Conservation (phyloP, 2,797 vertebrate genomes). For the Alosa sapidissima region DNA sequence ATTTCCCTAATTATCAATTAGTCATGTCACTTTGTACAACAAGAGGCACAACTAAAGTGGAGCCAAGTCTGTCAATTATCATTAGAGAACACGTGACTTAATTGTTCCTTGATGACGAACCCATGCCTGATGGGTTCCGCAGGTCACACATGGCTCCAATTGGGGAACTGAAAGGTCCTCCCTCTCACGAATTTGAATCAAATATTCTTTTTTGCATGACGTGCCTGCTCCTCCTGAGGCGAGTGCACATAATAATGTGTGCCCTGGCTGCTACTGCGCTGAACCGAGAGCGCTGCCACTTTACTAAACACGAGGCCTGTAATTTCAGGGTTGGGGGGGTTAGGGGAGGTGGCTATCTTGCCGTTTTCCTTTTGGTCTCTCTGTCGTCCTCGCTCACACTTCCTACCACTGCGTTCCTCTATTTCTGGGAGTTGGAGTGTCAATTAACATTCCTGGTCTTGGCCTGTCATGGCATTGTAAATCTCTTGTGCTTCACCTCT, state of each 20-base stretch:
- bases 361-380: slow-evolving; percentile 44
- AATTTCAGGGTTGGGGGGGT: slow-evolving; percentile 56
- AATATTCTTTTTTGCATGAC: slow-evolving; percentile 33
- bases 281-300: slow-evolving; percentile 24
- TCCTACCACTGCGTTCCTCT: slow-evolving; percentile 45
- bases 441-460: slow-evolving; percentile 75
- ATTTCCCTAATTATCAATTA: slow-evolving; percentile 3
- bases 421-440: slow-evolving; percentile 61
- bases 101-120: slow-evolving; percentile 14
- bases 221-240: slow-evolving; percentile 33
- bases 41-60: background rate
- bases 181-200: slow-evolving; percentile 37
- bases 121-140: slow-evolving; percentile 9
- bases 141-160: slow-evolving; percentile 45
- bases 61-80: slow-evolving; percentile 14
- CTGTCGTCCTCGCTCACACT: slow-evolving; percentile 47
- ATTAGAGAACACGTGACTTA: background rate
- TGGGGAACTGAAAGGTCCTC: slow-evolving; percentile 36
- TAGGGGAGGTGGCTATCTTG: background rate
- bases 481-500: slow-evolving; percentile 64
- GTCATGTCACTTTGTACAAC: background rate
- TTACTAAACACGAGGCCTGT: slow-evolving; percentile 50
- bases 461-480: slow-evolving; percentile 67
- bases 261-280: slow-evolving; percentile 35
- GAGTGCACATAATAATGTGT: background rate